Conservation (phyloP, 2,797 vertebrate genomes). For the Sarcoramphus papa region DNA sequence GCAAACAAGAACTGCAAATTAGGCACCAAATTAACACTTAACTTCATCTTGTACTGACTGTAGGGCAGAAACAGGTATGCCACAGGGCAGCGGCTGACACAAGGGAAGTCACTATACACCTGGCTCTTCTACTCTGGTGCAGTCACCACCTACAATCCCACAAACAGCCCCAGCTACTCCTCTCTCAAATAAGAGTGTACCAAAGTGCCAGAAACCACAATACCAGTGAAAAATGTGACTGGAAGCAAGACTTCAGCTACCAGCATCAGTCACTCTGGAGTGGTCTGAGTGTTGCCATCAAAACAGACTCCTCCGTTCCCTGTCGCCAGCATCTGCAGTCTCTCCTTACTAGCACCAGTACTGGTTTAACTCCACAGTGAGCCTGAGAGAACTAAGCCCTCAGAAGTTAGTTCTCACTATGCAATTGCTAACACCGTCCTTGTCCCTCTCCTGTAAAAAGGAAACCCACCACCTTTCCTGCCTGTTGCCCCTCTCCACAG, state of each 20-base stretch:
- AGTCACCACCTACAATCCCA: not conserved
- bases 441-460: not conserved
- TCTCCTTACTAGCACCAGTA: not conserved
- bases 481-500: not conserved
- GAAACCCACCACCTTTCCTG: not conserved
- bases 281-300: not conserved
- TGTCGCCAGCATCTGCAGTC: not conserved
- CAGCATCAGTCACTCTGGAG: not conserved
- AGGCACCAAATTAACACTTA: not conserved
- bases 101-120: not conserved
- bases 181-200: not conserved
- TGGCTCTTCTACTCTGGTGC: too few species aligned
- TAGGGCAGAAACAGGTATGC: not conserved
- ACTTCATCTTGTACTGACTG: not conserved
- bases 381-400: not conserved
- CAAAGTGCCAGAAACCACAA: not conserved
- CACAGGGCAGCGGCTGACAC: not conserved
- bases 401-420: not conserved
- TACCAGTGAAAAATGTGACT: not conserved
- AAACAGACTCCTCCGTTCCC: not conserved
- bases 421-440: not conserved
- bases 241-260: not conserved
- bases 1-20: not conserved
- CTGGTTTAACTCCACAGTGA: not conserved
- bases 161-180: not conserved